A percentile compares a stretch with the other conserved stretches of the same genome.
Conservation (phyloP, 2,113 vertebrate genomes). For the Poeciliopsis prolifica region DNA sequence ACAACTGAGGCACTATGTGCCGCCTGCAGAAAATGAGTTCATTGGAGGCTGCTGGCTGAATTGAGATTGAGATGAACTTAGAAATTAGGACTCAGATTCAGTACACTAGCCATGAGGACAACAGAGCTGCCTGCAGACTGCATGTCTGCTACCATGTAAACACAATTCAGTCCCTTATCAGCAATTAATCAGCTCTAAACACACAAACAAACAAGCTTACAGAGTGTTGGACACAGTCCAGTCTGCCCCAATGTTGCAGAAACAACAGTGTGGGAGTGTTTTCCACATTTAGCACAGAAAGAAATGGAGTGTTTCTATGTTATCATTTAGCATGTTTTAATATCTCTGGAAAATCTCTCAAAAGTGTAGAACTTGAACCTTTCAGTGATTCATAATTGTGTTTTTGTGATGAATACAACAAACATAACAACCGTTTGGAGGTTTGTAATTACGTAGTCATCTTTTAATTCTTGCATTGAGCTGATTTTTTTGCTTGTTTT, state of each 20-base stretch:
- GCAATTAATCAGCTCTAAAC: conserved; percentile 53
- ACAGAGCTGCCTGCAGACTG: conserved; percentile 52
- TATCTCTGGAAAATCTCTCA: too few species aligned
- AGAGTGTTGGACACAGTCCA: conserved; percentile 30
- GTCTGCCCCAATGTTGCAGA: not conserved
- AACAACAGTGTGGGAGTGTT: not conserved
- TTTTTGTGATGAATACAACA: too few species aligned
- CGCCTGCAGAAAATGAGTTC: conserved; percentile 68
- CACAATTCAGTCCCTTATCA: conserved; percentile 58
- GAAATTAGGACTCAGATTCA: conserved; percentile 39
- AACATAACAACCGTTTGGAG: not conserved
- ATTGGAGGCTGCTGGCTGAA: conserved; percentile 51
- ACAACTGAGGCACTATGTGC: conserved; percentile 78
- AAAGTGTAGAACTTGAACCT: too few species aligned
- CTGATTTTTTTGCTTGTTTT: too few species aligned
- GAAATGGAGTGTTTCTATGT: not conserved
- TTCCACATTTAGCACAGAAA: not conserved
- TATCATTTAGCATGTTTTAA: too few species aligned
- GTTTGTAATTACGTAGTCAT: not conserved
- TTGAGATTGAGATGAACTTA: conserved; percentile 25
- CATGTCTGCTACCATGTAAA: conserved; percentile 59
- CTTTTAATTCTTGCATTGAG: not conserved
- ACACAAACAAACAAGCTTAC: conserved; percentile 56
- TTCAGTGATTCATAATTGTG: too few species aligned
- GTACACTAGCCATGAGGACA: conserved; percentile 30